Evolutionary conservation across 2,888 invertebrate species (phyloP).

Genomic region (Siphlonurus alternatus): DNA sequence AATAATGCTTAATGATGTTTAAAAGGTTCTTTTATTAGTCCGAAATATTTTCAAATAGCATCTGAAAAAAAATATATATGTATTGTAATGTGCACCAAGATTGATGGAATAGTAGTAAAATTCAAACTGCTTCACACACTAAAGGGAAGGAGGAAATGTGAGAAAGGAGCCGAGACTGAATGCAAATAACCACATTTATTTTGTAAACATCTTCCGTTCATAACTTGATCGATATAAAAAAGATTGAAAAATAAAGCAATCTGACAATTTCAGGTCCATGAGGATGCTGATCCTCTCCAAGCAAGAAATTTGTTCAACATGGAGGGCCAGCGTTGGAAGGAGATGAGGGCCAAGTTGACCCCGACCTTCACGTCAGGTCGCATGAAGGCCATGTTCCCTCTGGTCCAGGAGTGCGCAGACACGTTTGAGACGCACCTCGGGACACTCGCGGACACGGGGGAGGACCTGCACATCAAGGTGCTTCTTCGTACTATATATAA

Average conservation of each 20-base stretch:
- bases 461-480: conserved; percentile 4
- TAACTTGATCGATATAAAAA: too few relatives aligned
- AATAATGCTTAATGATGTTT: too few relatives aligned
- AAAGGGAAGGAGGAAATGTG: too few relatives aligned
- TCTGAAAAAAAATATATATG: too few relatives aligned
- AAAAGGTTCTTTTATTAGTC: too few relatives aligned
- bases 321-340: conserved; percentile 20
- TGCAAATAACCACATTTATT: background rate
- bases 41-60: too few relatives aligned
- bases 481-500: background rate
- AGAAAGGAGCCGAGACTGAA: background rate
- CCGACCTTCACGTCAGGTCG: conserved; percentile 45
- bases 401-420: conserved; percentile 27
- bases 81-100: too few relatives aligned
- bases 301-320: conserved; percentile 33
- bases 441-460: background rate
- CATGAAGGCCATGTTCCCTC: conserved; percentile 43
- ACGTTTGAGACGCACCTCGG: conserved; percentile 23
- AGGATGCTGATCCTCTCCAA: conserved; percentile 12
- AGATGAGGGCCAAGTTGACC: conserved; percentile 19
- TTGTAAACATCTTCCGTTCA: too few relatives aligned
- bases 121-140: too few relatives aligned
- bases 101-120: too few relatives aligned
- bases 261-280: background rate
- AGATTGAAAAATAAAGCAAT: too few relatives aligned